Evolutionary conservation across 2,113 vertebrate genomes (phyloP), one percentile per base, ranked within the genome.

Genomic region (Syrrhaptes paradoxus): DNA sequence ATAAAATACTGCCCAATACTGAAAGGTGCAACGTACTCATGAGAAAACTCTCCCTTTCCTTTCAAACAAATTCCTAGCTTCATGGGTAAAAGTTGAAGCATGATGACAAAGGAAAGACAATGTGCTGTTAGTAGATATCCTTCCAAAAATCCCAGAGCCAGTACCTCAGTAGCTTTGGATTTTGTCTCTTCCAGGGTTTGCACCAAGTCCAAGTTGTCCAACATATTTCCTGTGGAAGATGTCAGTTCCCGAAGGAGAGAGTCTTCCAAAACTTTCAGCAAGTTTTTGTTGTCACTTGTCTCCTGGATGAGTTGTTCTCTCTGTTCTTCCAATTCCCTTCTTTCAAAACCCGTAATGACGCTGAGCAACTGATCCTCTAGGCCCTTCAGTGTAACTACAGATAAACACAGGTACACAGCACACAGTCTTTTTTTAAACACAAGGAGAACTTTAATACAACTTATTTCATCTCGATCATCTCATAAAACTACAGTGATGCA

Each of bases 351-450:
- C 87, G 98, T 98, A 43, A 99, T 99, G 62, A 99, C 98, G 1
- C 99, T 99, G 76, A 99, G 98, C 94, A 99, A 97, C 95, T 99
- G 99, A 95, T 99, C 99, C 96, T 99, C 99, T 16, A 99, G 97
- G 34, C 99, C 99, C 90, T 99, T 99, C 28, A 99, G 97, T 0
- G 99, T 99, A 82, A 99, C 99, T 99, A 71, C 7, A 72, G 66
- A 45, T 18, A 70, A 78, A 46, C 11, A 79, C 29, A 52, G 2
- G 22, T 17, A 71, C 57, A 89, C 22, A 86, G 28, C 45, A 85
- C 61, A 49, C 41, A 51, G 28, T 9, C 36, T 18, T 41, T 24
- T 68, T 59, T 48, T 46, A 75, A 89, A 54, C 61, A 81, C 43
- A 63, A 52, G 10, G 12, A 32, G 6, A 78, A 10, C 10, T 74